phyloP scores from a whole-genome alignment of 2,888 invertebrate genomes.

The Sphaerophoria rueppellii region DNA sequence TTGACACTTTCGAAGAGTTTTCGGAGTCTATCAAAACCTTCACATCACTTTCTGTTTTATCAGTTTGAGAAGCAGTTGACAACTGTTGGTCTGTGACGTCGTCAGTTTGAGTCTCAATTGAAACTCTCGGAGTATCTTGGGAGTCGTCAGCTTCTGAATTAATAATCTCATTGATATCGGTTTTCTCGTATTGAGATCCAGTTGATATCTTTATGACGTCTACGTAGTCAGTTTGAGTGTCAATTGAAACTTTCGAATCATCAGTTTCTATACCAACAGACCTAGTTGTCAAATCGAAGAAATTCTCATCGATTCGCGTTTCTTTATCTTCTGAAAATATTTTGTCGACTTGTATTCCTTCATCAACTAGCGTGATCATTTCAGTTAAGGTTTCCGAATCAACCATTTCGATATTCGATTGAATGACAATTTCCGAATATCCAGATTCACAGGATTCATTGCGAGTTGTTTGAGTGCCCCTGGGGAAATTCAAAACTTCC shows the following conservation, averaged over 20 bases:
- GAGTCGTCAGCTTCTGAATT: too few relatives aligned
- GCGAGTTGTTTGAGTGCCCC: slow-evolving; percentile 78
- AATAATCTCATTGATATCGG: too few relatives aligned
- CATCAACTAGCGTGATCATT: neutral
- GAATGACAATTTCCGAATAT: slow-evolving; percentile 20
- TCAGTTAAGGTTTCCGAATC: slow-evolving; percentile 42
- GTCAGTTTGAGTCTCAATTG: too few relatives aligned
- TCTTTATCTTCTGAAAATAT: neutral
- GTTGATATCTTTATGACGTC: too few relatives aligned
- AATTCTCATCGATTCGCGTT: slow-evolving; percentile 38
- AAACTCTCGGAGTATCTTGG: too few relatives aligned
- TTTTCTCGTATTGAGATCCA: too few relatives aligned
- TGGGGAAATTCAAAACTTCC: slow-evolving; percentile 77
- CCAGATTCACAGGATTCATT: slow-evolving; percentile 24
- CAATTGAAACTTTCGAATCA: too few relatives aligned
- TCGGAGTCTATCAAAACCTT: neutral
- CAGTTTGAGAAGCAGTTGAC: too few relatives aligned
- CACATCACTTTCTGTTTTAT: neutral
- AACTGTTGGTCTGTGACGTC: too few relatives aligned
- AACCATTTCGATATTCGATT: slow-evolving; percentile 22
- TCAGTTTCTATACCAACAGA: neutral
- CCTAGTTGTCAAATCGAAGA: slow-evolving; percentile 30
- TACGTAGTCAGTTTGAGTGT: too few relatives aligned
- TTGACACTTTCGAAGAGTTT: slow-evolving; percentile 14
- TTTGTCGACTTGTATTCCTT: slow-evolving; percentile 25